Evolutionary conservation across 2,888 invertebrate genomes (phyloP).

Genomic region (Phytoseiulus persimilis): DNA sequence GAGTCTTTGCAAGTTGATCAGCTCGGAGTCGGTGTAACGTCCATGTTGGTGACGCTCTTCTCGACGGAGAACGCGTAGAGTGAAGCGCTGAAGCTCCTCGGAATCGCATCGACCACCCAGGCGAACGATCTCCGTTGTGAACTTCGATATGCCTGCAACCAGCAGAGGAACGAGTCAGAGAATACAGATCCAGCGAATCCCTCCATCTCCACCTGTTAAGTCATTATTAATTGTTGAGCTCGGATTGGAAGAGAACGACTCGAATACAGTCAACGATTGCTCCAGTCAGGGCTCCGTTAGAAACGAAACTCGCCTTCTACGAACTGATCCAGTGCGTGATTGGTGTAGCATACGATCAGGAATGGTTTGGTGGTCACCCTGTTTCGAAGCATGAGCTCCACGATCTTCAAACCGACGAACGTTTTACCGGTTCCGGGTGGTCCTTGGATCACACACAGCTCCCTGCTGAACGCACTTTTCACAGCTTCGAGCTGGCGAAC

Average conservation of each 20-base stretch:
- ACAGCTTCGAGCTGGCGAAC: constrained; percentile 48
- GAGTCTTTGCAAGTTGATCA: too few relatives aligned
- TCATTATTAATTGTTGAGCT: too few relatives aligned
- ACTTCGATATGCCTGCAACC: constrained; percentile 53
- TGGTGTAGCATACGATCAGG: constrained; percentile 70
- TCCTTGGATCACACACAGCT: constrained; percentile 64
- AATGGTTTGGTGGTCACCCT: constrained; percentile 54
- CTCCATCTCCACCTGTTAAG: too few relatives aligned
- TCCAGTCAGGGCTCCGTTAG: too few relatives aligned
- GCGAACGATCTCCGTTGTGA: constrained; percentile 59
- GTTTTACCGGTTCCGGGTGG: constrained; percentile 57
- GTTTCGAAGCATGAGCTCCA: constrained; percentile 61
- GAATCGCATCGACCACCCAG: constrained; percentile 64
- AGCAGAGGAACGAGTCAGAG: too few relatives aligned
- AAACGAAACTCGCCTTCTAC: constrained; percentile 57
- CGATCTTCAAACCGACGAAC: constrained; percentile 65
- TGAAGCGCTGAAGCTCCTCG: constrained; percentile 52
- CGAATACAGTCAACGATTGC: too few relatives aligned
- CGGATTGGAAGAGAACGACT: too few relatives aligned
- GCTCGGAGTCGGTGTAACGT: too few relatives aligned
- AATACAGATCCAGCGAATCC: too few relatives aligned
- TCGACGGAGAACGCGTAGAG: constrained; percentile 13
- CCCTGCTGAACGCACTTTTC: constrained; percentile 46
- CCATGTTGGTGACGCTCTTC: too few relatives aligned
- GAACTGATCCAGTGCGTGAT: constrained; percentile 78